A percentile compares a stretch with the other conserved stretches of the same genome.
These are phyloP conservation scores for Nebria salina DNA, from an alignment of 2,888 invertebrate species.

Conservation along the genomic window DNA sequence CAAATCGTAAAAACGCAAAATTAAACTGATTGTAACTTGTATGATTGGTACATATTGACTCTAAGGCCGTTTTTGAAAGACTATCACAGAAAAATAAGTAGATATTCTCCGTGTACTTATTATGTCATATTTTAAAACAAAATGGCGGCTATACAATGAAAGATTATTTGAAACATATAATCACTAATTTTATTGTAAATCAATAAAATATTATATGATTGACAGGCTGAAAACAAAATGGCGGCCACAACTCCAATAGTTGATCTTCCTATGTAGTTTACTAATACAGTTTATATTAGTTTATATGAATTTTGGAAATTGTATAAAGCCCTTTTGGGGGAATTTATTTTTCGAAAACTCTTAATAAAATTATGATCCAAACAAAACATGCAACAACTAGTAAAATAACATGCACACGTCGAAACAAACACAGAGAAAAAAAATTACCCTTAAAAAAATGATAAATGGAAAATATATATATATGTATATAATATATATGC, in stretches of 20 bases:
- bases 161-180: no score
- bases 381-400: slow-evolving; percentile 44
- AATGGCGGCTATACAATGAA: neutral
- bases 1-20: neutral
- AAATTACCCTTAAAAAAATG: slow-evolving; percentile 23
- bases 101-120: no score
- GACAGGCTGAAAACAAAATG: neutral
- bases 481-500: slow-evolving; percentile 44
- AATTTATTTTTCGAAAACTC: slow-evolving; percentile 38
- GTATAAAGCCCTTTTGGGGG: slow-evolving; percentile 16
- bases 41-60: no score
- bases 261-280: no score
- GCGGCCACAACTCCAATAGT: neutral
- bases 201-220: neutral
- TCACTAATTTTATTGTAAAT: neutral
- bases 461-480: slow-evolving; percentile 25
- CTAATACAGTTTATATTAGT: no score
- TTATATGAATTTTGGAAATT: neutral
- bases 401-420: slow-evolving; percentile 40
- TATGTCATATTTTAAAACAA: neutral
- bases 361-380: slow-evolving; percentile 32
- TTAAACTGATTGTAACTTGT: no score
- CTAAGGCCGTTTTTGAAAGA: no score
- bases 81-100: no score
- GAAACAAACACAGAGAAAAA: slow-evolving; percentile 3